Conservation (phyloP, 2,888 invertebrate species). For the Folsomia manolachei region DNA sequence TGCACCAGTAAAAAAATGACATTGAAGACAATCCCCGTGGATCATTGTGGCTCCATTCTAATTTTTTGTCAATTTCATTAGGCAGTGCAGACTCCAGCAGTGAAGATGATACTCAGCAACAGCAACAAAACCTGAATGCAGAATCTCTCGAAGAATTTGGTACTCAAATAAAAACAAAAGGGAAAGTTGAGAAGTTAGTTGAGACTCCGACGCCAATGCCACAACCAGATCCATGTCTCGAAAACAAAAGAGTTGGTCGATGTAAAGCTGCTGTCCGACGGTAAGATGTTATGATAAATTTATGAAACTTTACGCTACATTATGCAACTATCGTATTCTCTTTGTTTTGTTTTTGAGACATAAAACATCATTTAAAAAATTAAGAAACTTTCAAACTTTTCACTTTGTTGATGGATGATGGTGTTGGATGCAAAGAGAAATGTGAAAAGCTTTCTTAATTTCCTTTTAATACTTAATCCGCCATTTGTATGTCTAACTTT, state of each 20-base stretch:
- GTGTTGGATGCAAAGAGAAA: neutral
- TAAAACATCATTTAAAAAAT: constrained; percentile 4
- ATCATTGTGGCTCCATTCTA: no score
- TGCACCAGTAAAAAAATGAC: no score
- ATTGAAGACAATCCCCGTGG: no score
- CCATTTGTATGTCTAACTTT: neutral
- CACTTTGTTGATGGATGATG: neutral
- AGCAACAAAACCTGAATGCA: constrained; percentile 32
- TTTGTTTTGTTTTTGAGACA: neutral
- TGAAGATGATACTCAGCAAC: constrained; percentile 33
- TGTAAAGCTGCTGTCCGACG: constrained; percentile 38
- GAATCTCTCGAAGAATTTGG: constrained; percentile 32
- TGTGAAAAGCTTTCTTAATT: neutral
- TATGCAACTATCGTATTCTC: neutral
- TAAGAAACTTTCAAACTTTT: neutral
- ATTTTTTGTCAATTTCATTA: no score
- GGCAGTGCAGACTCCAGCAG: no score
- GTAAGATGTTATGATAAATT: constrained; percentile 18
- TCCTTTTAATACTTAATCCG: neutral
- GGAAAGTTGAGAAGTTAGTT: constrained; percentile 26
- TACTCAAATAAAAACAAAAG: constrained; percentile 29
- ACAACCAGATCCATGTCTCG: constrained; percentile 35
- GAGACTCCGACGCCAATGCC: constrained; percentile 6
- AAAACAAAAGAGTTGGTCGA: constrained; percentile 31
- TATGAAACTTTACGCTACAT: neutral